A percentile compares a stretch with the other conserved stretches of the same genome.
Evolutionary conservation across 2,113 vertebrate genomes (phyloP).

Genomic region (Calidris pygmaea): DNA sequence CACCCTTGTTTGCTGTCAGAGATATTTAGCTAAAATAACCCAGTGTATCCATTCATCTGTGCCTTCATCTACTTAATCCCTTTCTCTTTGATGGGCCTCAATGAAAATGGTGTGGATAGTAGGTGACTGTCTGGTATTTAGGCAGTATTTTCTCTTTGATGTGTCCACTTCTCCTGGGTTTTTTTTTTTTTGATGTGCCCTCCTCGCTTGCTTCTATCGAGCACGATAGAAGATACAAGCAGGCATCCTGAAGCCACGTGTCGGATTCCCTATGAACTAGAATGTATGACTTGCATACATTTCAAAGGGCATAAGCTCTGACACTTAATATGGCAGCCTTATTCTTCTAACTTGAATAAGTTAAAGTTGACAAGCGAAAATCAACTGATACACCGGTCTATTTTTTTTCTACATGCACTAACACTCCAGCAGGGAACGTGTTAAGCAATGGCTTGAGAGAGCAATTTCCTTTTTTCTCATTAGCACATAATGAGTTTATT

Average conservation of each 20-base stretch:
- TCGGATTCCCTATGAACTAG: neutral
- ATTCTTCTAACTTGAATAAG: neutral
- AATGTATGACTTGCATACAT: neutral
- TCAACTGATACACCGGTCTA: neutral
- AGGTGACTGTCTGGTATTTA: neutral
- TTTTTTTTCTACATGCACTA: neutral
- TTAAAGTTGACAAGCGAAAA: neutral
- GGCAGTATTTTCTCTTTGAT: neutral
- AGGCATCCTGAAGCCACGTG: neutral
- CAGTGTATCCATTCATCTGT: neutral
- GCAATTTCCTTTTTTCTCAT: neutral
- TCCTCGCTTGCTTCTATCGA: neutral
- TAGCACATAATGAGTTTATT: neutral
- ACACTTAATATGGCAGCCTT: neutral
- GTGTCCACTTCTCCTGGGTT: too few relatives aligned
- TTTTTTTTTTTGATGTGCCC: too few relatives aligned
- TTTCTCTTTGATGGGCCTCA: neutral
- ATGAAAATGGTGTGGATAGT: neutral
- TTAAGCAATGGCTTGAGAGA: neutral
- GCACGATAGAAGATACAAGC: neutral
- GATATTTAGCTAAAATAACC: rapidly evolving
- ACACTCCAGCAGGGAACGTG: neutral
- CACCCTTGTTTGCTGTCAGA: neutral
- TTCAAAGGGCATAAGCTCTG: neutral
- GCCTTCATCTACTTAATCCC: neutral